Conservation (phyloP, 1,140 invertebrate genomes). For the Solen grandis region DNA sequence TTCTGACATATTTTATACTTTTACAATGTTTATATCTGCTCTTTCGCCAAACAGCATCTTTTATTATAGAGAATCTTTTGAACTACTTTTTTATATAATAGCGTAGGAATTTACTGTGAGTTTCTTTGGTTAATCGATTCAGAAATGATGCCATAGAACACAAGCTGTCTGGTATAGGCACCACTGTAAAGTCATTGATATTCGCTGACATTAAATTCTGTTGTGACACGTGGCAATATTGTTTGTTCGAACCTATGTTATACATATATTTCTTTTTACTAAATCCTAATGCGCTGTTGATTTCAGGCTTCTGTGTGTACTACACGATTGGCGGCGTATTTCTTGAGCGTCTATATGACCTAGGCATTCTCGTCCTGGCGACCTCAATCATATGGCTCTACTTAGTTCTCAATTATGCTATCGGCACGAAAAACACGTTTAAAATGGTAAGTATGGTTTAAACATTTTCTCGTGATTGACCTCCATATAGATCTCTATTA, state of each 20-base stretch:
- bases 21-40: too few species aligned
- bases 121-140: too few species aligned
- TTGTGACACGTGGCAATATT: background rate
- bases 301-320: slow-evolving; percentile 70
- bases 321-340: slow-evolving; percentile 73
- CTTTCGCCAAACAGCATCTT: too few species aligned
- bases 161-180: too few species aligned
- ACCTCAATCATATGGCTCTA: slow-evolving; percentile 69
- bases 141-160: too few species aligned
- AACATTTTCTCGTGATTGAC: background rate
- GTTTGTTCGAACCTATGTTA: background rate
- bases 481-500: too few species aligned
- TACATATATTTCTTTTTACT: background rate
- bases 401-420: slow-evolving; percentile 69
- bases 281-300: background rate
- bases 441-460: slow-evolving; percentile 66
- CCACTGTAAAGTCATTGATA: too few species aligned
- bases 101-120: too few species aligned
- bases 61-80: too few species aligned
- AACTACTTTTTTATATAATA: too few species aligned
- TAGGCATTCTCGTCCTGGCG: slow-evolving; percentile 68
- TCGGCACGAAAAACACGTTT: slow-evolving; percentile 57
- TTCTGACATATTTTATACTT: too few species aligned
- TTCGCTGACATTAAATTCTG: too few species aligned
- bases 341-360: slow-evolving; percentile 71